A percentile compares a stretch with the other conserved stretches of the same genome.
Evolutionary conservation across 2,113 vertebrate genomes (phyloP).

Genomic region (Thinocorus orbignyianus): DNA sequence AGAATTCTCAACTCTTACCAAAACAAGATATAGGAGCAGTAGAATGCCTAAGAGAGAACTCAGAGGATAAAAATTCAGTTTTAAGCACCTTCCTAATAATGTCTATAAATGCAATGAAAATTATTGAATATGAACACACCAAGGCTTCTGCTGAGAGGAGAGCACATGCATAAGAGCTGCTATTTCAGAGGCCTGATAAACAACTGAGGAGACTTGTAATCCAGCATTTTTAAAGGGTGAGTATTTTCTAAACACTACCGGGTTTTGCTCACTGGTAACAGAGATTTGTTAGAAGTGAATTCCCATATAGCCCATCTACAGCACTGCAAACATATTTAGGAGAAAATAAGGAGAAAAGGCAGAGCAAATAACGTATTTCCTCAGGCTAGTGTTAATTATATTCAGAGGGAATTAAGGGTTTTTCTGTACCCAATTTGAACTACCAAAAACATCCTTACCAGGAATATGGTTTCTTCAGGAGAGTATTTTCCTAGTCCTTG

Average conservation of each 20-base stretch:
- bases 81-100: slow-evolving; percentile 4
- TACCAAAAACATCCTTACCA: background rate
- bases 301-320: background rate
- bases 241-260: background rate
- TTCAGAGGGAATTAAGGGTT: background rate
- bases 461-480: background rate
- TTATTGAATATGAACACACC: background rate
- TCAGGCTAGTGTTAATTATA: background rate
- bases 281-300: background rate
- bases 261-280: background rate
- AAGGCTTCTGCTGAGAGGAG: slow-evolving; percentile 10
- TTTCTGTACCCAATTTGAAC: background rate
- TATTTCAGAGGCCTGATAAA: background rate
- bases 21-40: slow-evolving; percentile 7
- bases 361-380: background rate
- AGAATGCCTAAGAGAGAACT: slow-evolving; percentile 46
- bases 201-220: background rate
- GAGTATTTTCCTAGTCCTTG: background rate
- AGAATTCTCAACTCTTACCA: slow-evolving; percentile 52
- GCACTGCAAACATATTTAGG: background rate
- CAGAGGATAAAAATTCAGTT: slow-evolving; percentile 2
- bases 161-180: slow-evolving; percentile 36
- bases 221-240: background rate
- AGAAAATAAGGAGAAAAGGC: background rate
- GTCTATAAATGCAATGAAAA: background rate